Percentiles rank a stretch among this genome's conserved stretches.
phyloP scores from a whole-genome alignment of 2,888 invertebrate species.

The Glaucopsyche alexis region DNA sequence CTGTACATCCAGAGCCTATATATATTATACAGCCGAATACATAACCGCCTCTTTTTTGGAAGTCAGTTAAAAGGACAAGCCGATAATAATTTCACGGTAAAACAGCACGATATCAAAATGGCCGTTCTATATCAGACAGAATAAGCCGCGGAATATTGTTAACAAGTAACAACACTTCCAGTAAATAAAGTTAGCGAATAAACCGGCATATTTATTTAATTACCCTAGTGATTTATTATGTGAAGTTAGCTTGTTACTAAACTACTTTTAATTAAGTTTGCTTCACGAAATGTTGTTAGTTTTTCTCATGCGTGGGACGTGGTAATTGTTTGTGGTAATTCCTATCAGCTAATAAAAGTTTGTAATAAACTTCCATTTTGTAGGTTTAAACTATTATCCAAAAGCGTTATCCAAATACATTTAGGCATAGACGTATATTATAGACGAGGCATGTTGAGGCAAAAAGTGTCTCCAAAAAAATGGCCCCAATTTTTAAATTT shows the following conservation, averaged over 20 bases:
- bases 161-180: conserved; percentile 38
- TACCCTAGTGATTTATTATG: conserved; percentile 1
- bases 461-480: no score
- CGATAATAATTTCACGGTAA: conserved; percentile 45
- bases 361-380: not conserved
- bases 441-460: no score
- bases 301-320: not conserved
- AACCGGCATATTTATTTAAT: conserved; percentile 19
- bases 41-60: no score
- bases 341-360: not conserved
- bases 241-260: conserved; percentile 16
- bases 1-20: no score
- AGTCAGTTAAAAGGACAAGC: conserved; percentile 3
- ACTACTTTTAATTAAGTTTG: conserved; percentile 15
- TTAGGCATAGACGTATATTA: no score
- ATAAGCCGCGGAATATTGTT: conserved; percentile 55
- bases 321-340: not conserved
- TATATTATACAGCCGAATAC: no score
- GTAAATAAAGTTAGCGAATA: conserved; percentile 21
- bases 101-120: conserved; percentile 57
- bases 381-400: no score
- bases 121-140: conserved; percentile 60
- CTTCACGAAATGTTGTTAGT: not conserved
- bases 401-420: no score
- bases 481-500: no score